Percentiles rank a stretch among this genome's conserved stretches.
These are phyloP conservation scores for Hyposoter didymator DNA, from an alignment of 2,888 invertebrate species.

Conservation along the genomic window DNA sequence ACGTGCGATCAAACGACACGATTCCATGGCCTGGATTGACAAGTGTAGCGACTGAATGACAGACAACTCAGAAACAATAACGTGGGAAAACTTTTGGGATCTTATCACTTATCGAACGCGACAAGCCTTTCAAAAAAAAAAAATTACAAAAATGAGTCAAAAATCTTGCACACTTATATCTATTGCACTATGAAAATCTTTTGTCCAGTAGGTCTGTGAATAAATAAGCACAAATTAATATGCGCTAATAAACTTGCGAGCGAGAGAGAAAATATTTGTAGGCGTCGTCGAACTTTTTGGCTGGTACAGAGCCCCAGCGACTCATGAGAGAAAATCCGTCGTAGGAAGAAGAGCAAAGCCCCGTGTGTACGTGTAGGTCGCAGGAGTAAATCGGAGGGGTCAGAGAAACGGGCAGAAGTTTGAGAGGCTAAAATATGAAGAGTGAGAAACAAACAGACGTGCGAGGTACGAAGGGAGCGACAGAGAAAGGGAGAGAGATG, in stretches of 20 bases:
- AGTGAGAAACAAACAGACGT: conserved; percentile 3
- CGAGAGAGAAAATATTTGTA: background rate
- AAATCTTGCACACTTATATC: background rate
- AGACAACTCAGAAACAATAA: too few species aligned
- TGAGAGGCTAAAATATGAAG: background rate
- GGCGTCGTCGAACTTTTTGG: conserved; percentile 38
- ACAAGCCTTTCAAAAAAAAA: background rate
- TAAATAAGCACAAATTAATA: background rate
- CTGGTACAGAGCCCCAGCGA: background rate
- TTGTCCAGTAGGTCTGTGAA: background rate
- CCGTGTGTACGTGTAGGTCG: background rate
- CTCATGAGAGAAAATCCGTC: conserved; percentile 2
- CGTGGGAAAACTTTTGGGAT: background rate
- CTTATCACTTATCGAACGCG: background rate
- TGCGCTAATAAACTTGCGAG: background rate
- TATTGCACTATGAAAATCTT: too few species aligned
- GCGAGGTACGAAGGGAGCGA: conserved; percentile 2
- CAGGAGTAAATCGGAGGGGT: background rate
- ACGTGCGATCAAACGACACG: background rate
- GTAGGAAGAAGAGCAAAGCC: background rate
- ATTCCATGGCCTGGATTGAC: too few species aligned
- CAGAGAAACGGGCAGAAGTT: conserved; percentile 2
- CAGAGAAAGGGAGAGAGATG: background rate
- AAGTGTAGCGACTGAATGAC: too few species aligned
- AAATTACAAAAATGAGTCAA: background rate